phyloP scores from a whole-genome alignment of 2,113 vertebrate genomes.

The Setophaga petechia region DNA sequence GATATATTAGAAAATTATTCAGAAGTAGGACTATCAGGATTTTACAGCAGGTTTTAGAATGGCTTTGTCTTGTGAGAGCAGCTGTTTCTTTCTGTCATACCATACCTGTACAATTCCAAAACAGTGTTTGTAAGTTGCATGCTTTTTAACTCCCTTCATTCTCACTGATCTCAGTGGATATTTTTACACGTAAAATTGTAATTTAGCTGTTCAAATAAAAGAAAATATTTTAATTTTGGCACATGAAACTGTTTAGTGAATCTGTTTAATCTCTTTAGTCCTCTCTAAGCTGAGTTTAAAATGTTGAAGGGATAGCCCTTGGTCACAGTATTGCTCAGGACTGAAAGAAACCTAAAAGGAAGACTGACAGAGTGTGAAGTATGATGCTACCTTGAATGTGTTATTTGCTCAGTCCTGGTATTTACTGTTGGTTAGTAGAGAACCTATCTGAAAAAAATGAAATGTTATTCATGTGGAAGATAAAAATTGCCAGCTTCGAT shows the following conservation, averaged over 20 bases:
- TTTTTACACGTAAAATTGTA: background rate
- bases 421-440: background rate
- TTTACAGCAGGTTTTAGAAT: background rate
- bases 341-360: background rate
- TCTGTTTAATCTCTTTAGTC: background rate
- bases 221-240: background rate
- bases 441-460: background rate
- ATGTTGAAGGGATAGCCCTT: rapidly evolving
- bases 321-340: background rate
- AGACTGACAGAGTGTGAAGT: background rate
- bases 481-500: background rate
- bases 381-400: background rate
- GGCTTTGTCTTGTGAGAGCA: background rate
- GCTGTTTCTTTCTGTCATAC: background rate
- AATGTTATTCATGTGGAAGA: background rate
- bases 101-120: background rate
- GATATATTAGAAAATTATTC: background rate
- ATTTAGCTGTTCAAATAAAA: background rate
- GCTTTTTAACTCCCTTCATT: background rate
- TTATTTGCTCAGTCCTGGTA: background rate
- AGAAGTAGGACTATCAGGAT: background rate
- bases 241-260: background rate
- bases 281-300: background rate
- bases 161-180: background rate
- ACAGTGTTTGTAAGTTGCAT: background rate